Percentiles rank a stretch among this genome's conserved stretches.
phyloP scores from a whole-genome alignment of 1,140 invertebrate species.

The Vanessa tameamea region DNA sequence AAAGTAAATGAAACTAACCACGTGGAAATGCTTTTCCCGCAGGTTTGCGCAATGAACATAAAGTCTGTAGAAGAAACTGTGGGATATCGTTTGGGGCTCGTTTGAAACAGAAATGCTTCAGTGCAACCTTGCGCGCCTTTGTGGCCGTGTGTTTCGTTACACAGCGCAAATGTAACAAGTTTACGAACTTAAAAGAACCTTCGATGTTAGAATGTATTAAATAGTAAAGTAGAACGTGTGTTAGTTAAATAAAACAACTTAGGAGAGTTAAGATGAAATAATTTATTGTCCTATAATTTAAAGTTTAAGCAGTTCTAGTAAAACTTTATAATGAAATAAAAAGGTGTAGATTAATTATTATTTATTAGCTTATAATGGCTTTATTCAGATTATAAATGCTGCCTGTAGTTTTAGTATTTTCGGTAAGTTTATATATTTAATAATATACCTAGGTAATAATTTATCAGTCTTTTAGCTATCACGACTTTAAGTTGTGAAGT shows the following conservation, averaged over 20 bases:
- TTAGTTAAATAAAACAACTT: slow-evolving; percentile 13
- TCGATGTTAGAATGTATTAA: slow-evolving; percentile 8
- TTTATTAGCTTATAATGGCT: neutral
- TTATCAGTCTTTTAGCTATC: neutral
- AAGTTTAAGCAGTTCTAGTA: slow-evolving; percentile 3
- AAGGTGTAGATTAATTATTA: slow-evolving; percentile 18
- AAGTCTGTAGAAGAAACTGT: slow-evolving; percentile 55
- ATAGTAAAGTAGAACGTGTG: slow-evolving; percentile 14
- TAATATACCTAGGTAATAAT: neutral
- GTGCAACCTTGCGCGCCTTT: slow-evolving; percentile 55
- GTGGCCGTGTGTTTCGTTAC: slow-evolving; percentile 34
- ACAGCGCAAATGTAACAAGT: slow-evolving; percentile 26
- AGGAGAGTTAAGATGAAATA: neutral
- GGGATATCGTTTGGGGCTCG: slow-evolving; percentile 57
- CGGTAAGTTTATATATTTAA: slow-evolving; percentile 1
- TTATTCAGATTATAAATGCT: neutral
- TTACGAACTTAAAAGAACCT: slow-evolving; percentile 31
- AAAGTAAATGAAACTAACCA: slow-evolving; percentile 51
- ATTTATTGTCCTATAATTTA: neutral
- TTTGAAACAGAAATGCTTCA: slow-evolving; percentile 53
- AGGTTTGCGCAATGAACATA: slow-evolving; percentile 66
- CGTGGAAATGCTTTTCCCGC: slow-evolving; percentile 66
- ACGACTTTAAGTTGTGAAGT: too few relatives aligned
- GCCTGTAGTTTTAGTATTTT: neutral
- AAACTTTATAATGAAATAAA: slow-evolving; percentile 2